A percentile compares a stretch with the other conserved stretches of the same genome.
phyloP scores from a whole-genome alignment of 92 coral and sea anemone species.

The Parazoanthus atlanticus region DNA sequence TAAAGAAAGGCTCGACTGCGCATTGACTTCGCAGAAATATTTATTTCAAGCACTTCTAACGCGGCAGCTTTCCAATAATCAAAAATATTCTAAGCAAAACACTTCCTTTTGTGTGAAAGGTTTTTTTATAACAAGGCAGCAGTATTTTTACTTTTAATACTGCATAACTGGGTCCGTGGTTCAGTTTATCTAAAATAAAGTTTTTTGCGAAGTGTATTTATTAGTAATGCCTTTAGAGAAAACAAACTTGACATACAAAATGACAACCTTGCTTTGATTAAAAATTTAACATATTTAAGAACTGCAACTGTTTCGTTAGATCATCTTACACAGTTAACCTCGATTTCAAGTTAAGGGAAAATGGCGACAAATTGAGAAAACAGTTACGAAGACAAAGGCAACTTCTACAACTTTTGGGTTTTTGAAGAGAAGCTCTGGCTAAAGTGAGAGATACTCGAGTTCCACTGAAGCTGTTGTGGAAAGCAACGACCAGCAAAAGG shows the following conservation, averaged over 20 bases:
- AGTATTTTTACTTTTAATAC: not conserved
- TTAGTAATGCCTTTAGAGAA: not conserved
- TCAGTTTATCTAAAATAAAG: not conserved
- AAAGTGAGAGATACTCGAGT: not conserved
- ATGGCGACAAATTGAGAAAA: not conserved
- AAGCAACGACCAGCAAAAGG: not conserved
- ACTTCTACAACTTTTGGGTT: not conserved
- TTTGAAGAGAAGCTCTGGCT: not conserved
- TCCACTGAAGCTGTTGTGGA: not conserved
- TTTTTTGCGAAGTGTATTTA: not conserved
- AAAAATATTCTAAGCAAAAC: not conserved
- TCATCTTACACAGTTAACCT: constrained; percentile 4
- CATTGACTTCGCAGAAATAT: not conserved
- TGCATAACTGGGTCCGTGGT: not conserved
- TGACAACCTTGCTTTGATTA: constrained; percentile 9
- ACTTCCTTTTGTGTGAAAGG: not conserved
- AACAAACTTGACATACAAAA: not conserved
- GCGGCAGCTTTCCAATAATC: not conserved
- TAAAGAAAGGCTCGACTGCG: not conserved
- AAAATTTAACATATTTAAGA: not conserved
- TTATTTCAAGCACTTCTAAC: too few relatives aligned
- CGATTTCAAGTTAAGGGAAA: not conserved
- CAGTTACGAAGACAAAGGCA: not conserved
- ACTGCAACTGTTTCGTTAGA: not conserved
- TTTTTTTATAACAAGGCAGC: too few relatives aligned